Base-by-base conservation (phyloP, 2,797 vertebrate genomes). In the Anguilla obscura region DNA sequence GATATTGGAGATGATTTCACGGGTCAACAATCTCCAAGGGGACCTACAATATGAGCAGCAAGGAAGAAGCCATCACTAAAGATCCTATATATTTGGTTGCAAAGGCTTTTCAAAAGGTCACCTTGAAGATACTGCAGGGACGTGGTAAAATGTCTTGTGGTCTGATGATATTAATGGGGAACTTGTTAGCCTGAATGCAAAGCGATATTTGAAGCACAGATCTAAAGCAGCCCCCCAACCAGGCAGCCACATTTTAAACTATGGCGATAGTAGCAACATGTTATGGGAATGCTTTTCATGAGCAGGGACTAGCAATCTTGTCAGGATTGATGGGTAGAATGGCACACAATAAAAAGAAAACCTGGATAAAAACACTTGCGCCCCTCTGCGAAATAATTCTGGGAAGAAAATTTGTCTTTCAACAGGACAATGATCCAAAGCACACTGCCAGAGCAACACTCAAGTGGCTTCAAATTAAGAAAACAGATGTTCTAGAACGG, bases 311-410 rank as follows among this genome's bases (percentile, higher is more conserved):
- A 21, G 74, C 30, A 16, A 45, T 79, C 74, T 6, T 45, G 33
- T 69, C 63, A 69, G 63, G 63, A 69, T 0, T 69, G 63, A 69
- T 69, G 63, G n/a, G 63, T 27, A 69, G 63, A 69, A 69, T 27
- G n/a, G 24, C n/a, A 27, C 63, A 27, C 63, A 69, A 63, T 63
- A 63, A 69, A 69, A n/a, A 69, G 63, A 10, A n/a, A 69, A 9
- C 63, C 63, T 69, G 63, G n/a, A 63, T 63, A 69, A 69, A 27
- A 63, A 63, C 7, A 58, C 63, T n/a, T 69, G 63, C 63, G 24
- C 63, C 63, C 63, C 63, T 69, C 63, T 69, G 63, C n/a, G 63
- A 27, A 69, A 69, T 69, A 69, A 69, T n/a, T 69, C 63, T 69
- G 63, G n/a, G 63, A 27, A 27, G 63, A n/a, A 9, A n/a, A 69